Conservation (phyloP, 2,113 vertebrate genomes). For the Hepsetus odoe region DNA sequence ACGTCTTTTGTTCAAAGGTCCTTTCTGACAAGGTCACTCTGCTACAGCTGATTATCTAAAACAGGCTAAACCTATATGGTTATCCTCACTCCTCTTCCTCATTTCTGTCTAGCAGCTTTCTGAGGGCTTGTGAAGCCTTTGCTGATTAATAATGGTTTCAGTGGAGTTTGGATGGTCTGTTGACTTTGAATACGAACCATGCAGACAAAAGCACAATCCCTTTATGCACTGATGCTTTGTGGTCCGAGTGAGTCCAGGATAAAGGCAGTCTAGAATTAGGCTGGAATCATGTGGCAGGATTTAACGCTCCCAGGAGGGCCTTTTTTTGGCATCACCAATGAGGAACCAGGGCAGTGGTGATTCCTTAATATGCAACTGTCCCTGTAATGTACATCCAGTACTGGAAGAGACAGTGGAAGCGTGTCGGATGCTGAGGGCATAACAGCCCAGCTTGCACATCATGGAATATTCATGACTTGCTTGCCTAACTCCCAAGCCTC, state of each 20-base stretch:
- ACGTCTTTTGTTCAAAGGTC: not conserved
- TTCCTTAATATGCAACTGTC: conserved; percentile 6
- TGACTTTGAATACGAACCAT: not conserved
- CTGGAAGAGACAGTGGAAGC: not conserved
- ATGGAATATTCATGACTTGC: conserved; percentile 46
- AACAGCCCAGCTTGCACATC: conserved; percentile 31
- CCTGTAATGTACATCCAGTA: not conserved
- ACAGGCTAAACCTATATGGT: not conserved
- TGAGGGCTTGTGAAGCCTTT: not conserved
- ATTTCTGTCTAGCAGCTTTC: not conserved
- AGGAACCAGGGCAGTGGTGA: not conserved
- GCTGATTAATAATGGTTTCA: conserved; percentile 26
- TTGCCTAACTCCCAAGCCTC: conserved; percentile 30
- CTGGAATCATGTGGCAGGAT: not conserved
- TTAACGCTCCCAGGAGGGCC: not conserved
- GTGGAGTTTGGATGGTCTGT: conserved; percentile 19
- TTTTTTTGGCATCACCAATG: not conserved
- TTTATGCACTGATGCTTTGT: conserved; percentile 1
- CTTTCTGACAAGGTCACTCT: not conserved
- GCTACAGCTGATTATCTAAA: too few relatives aligned
- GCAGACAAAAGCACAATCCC: conserved; percentile 1
- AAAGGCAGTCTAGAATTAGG: not conserved
- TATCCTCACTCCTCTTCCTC: not conserved
- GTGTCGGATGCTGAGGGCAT: not conserved
- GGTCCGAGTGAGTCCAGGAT: conserved; percentile 6